phyloP scores from a whole-genome alignment of 2,888 invertebrate species.

The Drosophila histrio region DNA sequence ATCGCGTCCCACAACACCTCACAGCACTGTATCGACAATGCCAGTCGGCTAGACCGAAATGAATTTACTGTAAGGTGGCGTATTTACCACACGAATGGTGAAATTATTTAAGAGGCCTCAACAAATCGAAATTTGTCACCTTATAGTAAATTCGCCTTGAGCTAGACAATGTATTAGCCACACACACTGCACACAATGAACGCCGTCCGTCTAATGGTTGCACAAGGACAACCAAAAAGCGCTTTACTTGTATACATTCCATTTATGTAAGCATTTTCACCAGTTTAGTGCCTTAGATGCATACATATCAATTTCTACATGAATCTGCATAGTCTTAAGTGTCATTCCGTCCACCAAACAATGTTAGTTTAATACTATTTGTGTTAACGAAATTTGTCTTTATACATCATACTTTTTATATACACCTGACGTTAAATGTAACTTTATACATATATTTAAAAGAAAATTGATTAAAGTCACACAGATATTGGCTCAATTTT shows the following conservation, averaged over 20 bases:
- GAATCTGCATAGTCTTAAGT: constrained; percentile 57
- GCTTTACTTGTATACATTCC: constrained; percentile 42
- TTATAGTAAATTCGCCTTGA: too few species aligned
- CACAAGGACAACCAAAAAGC: constrained; percentile 6
- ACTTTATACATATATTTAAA: constrained; percentile 28
- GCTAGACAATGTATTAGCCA: constrained; percentile 80
- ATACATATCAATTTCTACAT: constrained; percentile 42
- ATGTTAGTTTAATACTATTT: neutral
- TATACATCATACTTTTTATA: neutral
- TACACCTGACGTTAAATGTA: constrained; percentile 23
- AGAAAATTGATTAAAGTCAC: constrained; percentile 6
- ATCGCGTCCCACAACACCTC: constrained; percentile 95
- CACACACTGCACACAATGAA: constrained; percentile 34
- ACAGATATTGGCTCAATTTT: constrained; percentile 7
- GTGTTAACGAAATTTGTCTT: neutral
- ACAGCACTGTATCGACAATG: constrained; percentile 95
- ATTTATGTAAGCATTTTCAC: constrained; percentile 33
- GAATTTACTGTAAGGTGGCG: too few species aligned
- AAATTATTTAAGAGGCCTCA: too few species aligned
- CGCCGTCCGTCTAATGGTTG: constrained; percentile 24
- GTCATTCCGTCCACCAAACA: constrained; percentile 58
- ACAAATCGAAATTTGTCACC: too few species aligned
- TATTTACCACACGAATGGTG: too few species aligned
- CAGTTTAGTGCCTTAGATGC: constrained; percentile 66
- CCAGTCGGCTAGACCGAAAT: constrained; percentile 89